These are phyloP conservation scores for Zelostemma sp. DNA, from an alignment of 1,140 invertebrate species.

Conservation along the genomic window DNA sequence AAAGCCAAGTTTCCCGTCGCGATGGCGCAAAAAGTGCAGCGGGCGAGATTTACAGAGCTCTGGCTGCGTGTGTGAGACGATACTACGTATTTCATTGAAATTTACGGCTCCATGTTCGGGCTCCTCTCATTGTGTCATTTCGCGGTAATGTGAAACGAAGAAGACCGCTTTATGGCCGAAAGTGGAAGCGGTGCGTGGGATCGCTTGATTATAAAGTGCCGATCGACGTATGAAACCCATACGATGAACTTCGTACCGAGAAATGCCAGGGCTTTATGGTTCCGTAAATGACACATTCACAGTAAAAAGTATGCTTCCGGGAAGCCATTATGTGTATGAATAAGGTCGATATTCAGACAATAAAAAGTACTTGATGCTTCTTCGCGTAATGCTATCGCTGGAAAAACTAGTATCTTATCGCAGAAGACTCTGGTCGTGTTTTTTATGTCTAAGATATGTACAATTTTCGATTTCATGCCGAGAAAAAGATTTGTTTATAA, in stretches of 20 bases:
- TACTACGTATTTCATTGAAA: slow-evolving; percentile 30
- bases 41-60: slow-evolving; percentile 20
- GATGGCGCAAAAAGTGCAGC: slow-evolving; percentile 19
- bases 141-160: slow-evolving; percentile 40
- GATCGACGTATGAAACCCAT: slow-evolving; percentile 46
- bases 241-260: slow-evolving; percentile 37
- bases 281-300: slow-evolving; percentile 34
- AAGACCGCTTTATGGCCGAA: slow-evolving; percentile 40
- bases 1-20: slow-evolving; percentile 29
- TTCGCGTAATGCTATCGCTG: too few relatives aligned
- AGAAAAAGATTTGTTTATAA: too few relatives aligned
- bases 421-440: background rate
- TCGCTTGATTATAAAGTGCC: slow-evolving; percentile 48
- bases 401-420: background rate
- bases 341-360: slow-evolving; percentile 32
- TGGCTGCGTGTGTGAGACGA: slow-evolving; percentile 8
- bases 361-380: slow-evolving; percentile 22
- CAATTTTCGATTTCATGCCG: too few relatives aligned
- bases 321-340: slow-evolving; percentile 41
- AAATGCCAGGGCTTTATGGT: slow-evolving; percentile 43
- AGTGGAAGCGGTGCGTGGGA: slow-evolving; percentile 44
- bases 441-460: too few relatives aligned
- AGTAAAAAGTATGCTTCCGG: slow-evolving; percentile 47
- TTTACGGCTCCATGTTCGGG: slow-evolving; percentile 32
- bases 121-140: slow-evolving; percentile 40